These are phyloP conservation scores for Alsophila aescularia DNA, from an alignment of 2,888 invertebrate species.

Conservation along the genomic window DNA sequence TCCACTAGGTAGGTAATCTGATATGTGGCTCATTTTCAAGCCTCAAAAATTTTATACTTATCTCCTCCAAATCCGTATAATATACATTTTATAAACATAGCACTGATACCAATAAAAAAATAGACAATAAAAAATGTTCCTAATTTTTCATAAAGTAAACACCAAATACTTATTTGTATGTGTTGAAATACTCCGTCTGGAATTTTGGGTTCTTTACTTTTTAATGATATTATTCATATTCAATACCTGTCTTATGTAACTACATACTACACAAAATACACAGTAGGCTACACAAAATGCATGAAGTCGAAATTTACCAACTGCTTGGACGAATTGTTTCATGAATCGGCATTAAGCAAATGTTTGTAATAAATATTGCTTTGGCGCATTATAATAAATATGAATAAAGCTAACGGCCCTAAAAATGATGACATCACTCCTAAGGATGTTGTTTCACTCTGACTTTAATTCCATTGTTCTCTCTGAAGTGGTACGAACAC, in stretches of 20 bases:
- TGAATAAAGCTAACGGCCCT: conserved; percentile 19
- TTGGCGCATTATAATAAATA: neutral
- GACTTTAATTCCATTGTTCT: conserved; percentile 44
- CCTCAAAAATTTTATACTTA: too few species aligned
- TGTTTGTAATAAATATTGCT: neutral
- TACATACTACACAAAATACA: conserved; percentile 13
- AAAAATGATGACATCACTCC: conserved; percentile 42
- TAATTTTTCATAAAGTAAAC: too few species aligned
- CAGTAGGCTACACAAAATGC: conserved; percentile 3
- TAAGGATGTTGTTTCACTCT: conserved; percentile 41
- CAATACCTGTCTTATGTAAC: conserved; percentile 30
- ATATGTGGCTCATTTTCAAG: too few species aligned
- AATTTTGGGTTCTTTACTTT: conserved; percentile 20
- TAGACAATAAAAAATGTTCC: too few species aligned
- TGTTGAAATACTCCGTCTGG: too few species aligned
- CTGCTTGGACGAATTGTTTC: conserved; percentile 13
- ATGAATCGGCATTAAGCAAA: neutral
- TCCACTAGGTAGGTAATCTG: too few species aligned
- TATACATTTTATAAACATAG: too few species aligned
- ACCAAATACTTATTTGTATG: too few species aligned
- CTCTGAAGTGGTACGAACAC: neutral
- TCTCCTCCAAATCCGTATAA: too few species aligned
- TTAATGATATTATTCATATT: conserved; percentile 29
- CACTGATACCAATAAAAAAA: too few species aligned
- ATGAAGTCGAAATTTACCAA: neutral